A percentile compares a stretch with the other conserved stretches of the same genome.
phyloP scores from a whole-genome alignment of 2,888 invertebrate genomes.

The Parnassius orleans region DNA sequence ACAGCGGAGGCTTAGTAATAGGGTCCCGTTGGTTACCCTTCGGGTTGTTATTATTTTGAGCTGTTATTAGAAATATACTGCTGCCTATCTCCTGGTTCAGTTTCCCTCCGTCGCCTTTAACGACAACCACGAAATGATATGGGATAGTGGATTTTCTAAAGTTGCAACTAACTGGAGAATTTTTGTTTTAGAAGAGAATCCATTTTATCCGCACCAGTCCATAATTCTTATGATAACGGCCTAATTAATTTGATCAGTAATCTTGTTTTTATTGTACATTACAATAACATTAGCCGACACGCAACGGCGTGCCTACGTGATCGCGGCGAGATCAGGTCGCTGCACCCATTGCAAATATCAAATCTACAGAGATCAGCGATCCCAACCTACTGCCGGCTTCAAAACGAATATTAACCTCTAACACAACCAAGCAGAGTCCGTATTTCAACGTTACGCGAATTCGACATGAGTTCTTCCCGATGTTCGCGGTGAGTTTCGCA shows the following conservation, averaged over 20 bases:
- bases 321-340: conserved; percentile 45
- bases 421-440: rapidly evolving
- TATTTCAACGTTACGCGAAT: conserved; percentile 13
- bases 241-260: neutral
- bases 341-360: conserved; percentile 65
- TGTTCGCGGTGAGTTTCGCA: conserved; percentile 37
- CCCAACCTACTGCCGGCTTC: conserved; percentile 19
- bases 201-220: no score
- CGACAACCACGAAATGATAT: no score
- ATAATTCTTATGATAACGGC: no score
- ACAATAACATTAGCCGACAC: conserved; percentile 6
- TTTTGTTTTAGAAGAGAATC: no score
- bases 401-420: conserved; percentile 28
- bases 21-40: no score
- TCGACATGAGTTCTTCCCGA: conserved; percentile 29
- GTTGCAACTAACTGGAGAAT: no score
- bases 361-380: conserved; percentile 31
- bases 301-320: conserved; percentile 41
- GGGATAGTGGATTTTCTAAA: no score
- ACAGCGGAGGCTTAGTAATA: no score
- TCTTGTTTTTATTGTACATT: neutral
- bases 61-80: no score
- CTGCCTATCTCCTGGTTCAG: no score
- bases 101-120: no score
- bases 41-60: no score